Conservation (phyloP, 1,140 invertebrate species). For the Lepidurus apus region DNA sequence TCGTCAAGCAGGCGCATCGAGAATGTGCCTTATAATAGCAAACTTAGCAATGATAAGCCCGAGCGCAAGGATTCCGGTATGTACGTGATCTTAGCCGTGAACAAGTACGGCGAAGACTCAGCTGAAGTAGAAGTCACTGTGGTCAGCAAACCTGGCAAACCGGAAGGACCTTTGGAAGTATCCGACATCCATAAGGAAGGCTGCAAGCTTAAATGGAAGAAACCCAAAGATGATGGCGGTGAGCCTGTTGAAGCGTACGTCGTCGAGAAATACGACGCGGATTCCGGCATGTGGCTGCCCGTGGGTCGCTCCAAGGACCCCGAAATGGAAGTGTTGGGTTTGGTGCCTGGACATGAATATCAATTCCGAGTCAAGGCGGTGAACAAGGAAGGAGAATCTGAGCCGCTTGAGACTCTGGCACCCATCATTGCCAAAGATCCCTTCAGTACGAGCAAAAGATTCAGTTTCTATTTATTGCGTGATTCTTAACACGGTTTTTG, state of each 20-base stretch:
- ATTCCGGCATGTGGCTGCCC: constrained; percentile 83
- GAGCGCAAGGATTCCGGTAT: constrained; percentile 76
- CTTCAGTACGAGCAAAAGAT: constrained; percentile 63
- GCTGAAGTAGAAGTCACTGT: constrained; percentile 88
- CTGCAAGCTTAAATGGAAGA: constrained; percentile 94
- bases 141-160: constrained; percentile 84
- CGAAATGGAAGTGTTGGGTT: constrained; percentile 79
- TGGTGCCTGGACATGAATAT: constrained; percentile 91
- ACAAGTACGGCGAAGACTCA: constrained; percentile 79
- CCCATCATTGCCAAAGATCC: constrained; percentile 95
- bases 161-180: constrained; percentile 93
- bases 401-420: constrained; percentile 87
- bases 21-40: constrained; percentile 79
- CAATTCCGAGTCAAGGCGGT: constrained; percentile 96
- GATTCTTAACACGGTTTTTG: constrained; percentile 31
- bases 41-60: constrained; percentile 74
- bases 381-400: constrained; percentile 94
- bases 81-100: constrained; percentile 76
- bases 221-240: constrained; percentile 96
- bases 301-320: constrained; percentile 73
- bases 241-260: constrained; percentile 89
- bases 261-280: constrained; percentile 91
- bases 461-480: not conserved
- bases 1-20: constrained; percentile 60
- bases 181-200: constrained; percentile 90